Base-by-base conservation (phyloP, 2,888 invertebrate genomes). In the Dolichomitus sp. region DNA sequence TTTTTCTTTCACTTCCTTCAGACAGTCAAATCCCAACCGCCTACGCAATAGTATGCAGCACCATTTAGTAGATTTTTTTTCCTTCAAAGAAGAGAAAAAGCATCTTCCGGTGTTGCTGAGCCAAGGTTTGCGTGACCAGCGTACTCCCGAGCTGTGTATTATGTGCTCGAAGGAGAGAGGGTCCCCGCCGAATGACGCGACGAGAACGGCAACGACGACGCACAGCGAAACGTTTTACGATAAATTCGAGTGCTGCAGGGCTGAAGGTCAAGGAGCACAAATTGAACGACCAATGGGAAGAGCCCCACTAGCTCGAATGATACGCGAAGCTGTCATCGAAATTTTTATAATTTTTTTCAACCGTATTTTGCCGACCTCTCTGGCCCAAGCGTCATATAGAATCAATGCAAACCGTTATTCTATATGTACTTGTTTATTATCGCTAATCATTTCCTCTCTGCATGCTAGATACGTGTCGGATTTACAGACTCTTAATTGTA, bases 381-480 rank as follows among this genome's bases (percentile, higher is more conserved):
- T 42, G 48, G 33, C 45, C 57, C 27, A 14, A 12, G 5, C 17
- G 4, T 52, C 37, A n/a, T 52, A 37, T 37, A 66, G 75, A 76
- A 83, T 83, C 79, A 83, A 83, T 83, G 83, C 79, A 45, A 61
- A 63, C 63, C 81, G 81, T 82, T 79, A 82, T 75, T 50, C 68
- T 27, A 23, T 61, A 63, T 45, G 54, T n/a, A 37, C 70, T 50
- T 59, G 42, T 59, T 59, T 70, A 76, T 76, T 72, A 79, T 79
- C 68, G 70, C 83, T n/a, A 72, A 83, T 72, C 70, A 76, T 76
- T 76, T 76, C 72, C 66, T 68, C 59, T 45, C 23, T 23, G 37
- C 19, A 54, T n/a, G 52, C 50, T 30, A 61, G 73, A 73, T 73
- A 59, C 59, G 37, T 27, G 19, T 40, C 27, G 66, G 66, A 63